Conservation (phyloP, 2,888 invertebrate genomes). For the Lomographa bimaculata region DNA sequence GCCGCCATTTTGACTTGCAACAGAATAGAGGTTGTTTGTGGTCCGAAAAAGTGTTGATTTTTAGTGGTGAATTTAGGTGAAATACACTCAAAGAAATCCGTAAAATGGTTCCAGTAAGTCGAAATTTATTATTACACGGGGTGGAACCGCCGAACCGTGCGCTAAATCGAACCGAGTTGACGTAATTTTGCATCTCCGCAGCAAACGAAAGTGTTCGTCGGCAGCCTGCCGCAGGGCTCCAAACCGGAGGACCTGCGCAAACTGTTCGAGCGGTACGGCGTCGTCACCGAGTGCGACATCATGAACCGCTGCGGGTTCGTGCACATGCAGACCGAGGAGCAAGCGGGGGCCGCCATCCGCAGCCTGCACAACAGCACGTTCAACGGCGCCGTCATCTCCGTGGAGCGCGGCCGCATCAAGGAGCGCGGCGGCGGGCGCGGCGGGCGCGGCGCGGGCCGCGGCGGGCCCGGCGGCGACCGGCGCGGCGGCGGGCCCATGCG, state of each 20-base stretch:
- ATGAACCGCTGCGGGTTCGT: constrained; percentile 98
- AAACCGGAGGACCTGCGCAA: constrained; percentile 91
- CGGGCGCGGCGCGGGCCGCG: constrained; percentile 67
- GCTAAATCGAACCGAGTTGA: constrained; percentile 6
- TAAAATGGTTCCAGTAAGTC: constrained; percentile 75
- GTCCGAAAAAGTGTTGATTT: constrained; percentile 27
- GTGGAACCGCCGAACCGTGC: too few relatives aligned
- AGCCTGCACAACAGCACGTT: constrained; percentile 92
- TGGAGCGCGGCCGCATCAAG: constrained; percentile 92
- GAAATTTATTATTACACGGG: background rate
- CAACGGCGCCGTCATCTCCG: constrained; percentile 92
- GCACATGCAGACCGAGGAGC: constrained; percentile 92
- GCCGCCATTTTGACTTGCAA: constrained; percentile 40
- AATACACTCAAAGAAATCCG: constrained; percentile 12
- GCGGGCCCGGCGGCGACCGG: constrained; percentile 68
- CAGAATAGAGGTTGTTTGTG: constrained; percentile 26
- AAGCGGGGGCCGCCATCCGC: constrained; percentile 92
- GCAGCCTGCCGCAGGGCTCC: constrained; percentile 93
- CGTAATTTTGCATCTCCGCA: constrained; percentile 54
- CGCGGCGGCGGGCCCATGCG: constrained; percentile 57
- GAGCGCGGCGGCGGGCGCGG: constrained; percentile 82
- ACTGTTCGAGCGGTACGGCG: constrained; percentile 93
- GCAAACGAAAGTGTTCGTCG: constrained; percentile 96
- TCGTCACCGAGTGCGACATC: constrained; percentile 96
- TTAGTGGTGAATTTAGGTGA: constrained; percentile 16